Evolutionary conservation across 2,113 vertebrate species (phyloP), one percentile per base, ranked within the genome.

Genomic region (Dipodomys ordii): DNA sequence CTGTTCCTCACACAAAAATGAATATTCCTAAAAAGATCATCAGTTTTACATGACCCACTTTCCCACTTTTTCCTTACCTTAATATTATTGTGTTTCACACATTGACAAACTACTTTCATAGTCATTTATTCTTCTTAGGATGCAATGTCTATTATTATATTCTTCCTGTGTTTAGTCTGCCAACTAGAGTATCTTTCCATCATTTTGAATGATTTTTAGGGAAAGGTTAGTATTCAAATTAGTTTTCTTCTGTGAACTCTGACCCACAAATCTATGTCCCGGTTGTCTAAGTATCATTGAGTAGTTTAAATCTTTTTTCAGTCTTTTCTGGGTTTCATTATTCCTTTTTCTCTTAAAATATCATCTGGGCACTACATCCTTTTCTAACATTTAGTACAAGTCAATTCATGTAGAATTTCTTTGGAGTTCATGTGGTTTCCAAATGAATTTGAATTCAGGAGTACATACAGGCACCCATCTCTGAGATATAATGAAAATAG

Each of bases 241-340:
- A 60, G 1, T 83, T 87, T 87, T 89, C 28, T 88, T 95, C 49
- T 93, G 18, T 93, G 57, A 95, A 74, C n/a, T 90, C 13, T 88
- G 72, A 72, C 25, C 3, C 10, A 88, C n/a, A 90, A 15, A 77
- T 88, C 27, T 87, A 0, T 92, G 1, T 92, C 90, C 8, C 72
- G 22, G 92, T 93, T 92, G 27, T 83, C 25, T 76, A 18, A 94
- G 22, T 46, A 68, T 93, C 57, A 89, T 67, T 68, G 77, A 73
- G 46, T 91, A 74, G 73, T 92, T 87, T 32, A 90, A 7, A 22
- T 87, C 67, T 76, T 87, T 86, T 90, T 32, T 53, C 16, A 88
- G 46, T 4, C 53, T 83, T 90, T 72, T 53, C 28, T 85, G 46
- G 11, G 64, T 78, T 79, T 93, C 84, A n/a, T 92, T 72, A 35